Evolutionary conservation across 2,797 vertebrate species (phyloP), one percentile per base, ranked within the genome.

Genomic region (Micromesistius poutassou): DNA sequence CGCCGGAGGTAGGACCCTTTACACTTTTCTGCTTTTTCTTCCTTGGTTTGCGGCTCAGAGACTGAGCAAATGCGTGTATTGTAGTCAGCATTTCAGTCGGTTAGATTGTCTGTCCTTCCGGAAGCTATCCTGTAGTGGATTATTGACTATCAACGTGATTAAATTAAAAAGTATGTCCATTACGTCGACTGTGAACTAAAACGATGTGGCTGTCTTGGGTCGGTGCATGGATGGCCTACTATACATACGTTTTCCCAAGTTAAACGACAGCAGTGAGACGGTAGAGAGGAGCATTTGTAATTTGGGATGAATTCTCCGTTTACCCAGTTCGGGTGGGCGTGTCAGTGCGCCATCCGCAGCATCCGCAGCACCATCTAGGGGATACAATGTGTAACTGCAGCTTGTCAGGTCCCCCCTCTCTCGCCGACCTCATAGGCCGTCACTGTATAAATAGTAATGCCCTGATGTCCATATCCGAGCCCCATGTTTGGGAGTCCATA

Each of bases 281-380:
- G 55, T 62, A 62, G 55, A 25, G 55, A 10, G 5, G 73, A 50
- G 50, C 35, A 30, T 76, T 36, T 85, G 42, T 3, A 76, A 77
- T 74, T 81, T 68, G 77, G 46, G 50, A 79, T 46, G 40, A 79
- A 82, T 73, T 74, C 50, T 81, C 38, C 82, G 84, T 89, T 82
- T 82, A 79, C 68, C 46, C 78, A 76, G 80, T 40, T 77, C 42
- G 35, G 84, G 91, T 92, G 92, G 94, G 92, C 84, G 93, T 94
- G 92, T 89, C 92, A 1, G 4, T 1, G 70, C 42, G 71, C 80
- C 76, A 55, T 22, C 46, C 77, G 50, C 36, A 81, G 81, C 81
- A 72, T n/a, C n/a, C n/a, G n/a, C n/a, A n/a, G n/a, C 82, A 81
- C 94, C 94, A 95, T 94, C 94, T 95, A 94, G 88, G 91, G 94